Base-by-base conservation (phyloP, 2,797 vertebrate species). In the Trachurus trachurus region DNA sequence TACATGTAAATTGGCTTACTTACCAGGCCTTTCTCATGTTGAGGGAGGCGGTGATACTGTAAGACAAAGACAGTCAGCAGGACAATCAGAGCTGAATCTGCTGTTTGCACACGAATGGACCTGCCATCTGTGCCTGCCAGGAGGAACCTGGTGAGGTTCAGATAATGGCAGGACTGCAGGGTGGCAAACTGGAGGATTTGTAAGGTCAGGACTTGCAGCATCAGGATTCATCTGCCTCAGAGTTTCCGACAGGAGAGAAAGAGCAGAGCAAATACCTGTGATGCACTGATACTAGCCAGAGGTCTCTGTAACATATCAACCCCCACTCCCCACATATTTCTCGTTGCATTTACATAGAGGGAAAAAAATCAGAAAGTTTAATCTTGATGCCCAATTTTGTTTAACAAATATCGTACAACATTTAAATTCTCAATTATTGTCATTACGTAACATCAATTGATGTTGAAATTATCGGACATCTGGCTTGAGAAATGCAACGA, bases 101-200 rank as follows among this genome's bases (percentile, higher is more conserved):
- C 40, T 56, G 88, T 96, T 96, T 94, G 92, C 95, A 96, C 94
- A 93, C 87, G 87, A 96, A 96, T 95, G 85, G 89, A 63, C 66
- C 64, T 72, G 78, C 94, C 94, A 94, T 95, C 95, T 95, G 94
- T 93, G 92, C 76, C 81, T 89, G 85, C 85, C 80, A 84, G 75
- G 82, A 80, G 75, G 66, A 83, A 85, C 80, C 39, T 42, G 49
- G 71, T 78, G 92, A 92, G 89, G 87, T 72, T 84, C 87, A 87
- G 93, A 93, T 94, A 91, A 94, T 86, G 76, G 62, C 71, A 78
- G 78, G 53, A 71, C 80, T 59, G 63, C 73, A 67, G 78, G 80
- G 74, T 76, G 83, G 80, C 69, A 65, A 64, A 57, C 31, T 66
- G 63, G 17, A 58, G 68, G 57, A 58, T 84, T 69, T 83, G 74